Evolutionary conservation across 2,888 invertebrate species (phyloP), one percentile per base, ranked within the genome.

Genomic region (Tromatobia lineatoria): DNA sequence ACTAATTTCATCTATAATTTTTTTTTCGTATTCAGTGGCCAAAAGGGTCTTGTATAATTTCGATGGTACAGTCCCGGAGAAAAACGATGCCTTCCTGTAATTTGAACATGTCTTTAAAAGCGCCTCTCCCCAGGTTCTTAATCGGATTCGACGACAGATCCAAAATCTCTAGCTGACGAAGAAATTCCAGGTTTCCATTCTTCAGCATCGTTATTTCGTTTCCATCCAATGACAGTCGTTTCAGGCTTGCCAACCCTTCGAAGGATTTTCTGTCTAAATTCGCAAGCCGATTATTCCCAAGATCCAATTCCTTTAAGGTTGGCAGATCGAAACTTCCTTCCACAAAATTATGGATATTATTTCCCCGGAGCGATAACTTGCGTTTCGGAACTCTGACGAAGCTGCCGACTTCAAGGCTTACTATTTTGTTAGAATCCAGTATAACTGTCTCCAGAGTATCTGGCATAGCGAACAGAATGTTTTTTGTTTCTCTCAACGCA

Each of bases 391-490:
- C 42, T 42, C 42, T 66, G 38, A 20, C 42, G 42, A 66, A 66
- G 13, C 42, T 42, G 15, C 45, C 66, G 4, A n/a, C 13, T 45
- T 66, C 45, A 20, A 66, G 23, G 3, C 1, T 66, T 13, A 45
- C 23, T 10, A 66, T 66, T 4, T 3, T 20, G n/a, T 66, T 66
- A 13, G 7, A 18, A 45, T 66, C 66, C 4, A 42, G 45, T 66
- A 66, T 23, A 66, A 42, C 66, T 13, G 66, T 61, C 42, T 10
- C 13, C 13, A 66, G 66, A 20, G n/a, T 45, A 4, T 23, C 66
- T 23, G 66, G 66, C 66, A 66, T 42, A 11, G 42, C 66, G 42
- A 10, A 42, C 45, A 66, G 23, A 18, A 20, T 66, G 42, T 66
- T 42, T 10, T 20, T 42, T 15, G 66, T 66, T 10, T 45, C 13